Evolutionary conservation across 2,797 vertebrate genomes (phyloP).

Genomic region (Danio choprae): DNA sequence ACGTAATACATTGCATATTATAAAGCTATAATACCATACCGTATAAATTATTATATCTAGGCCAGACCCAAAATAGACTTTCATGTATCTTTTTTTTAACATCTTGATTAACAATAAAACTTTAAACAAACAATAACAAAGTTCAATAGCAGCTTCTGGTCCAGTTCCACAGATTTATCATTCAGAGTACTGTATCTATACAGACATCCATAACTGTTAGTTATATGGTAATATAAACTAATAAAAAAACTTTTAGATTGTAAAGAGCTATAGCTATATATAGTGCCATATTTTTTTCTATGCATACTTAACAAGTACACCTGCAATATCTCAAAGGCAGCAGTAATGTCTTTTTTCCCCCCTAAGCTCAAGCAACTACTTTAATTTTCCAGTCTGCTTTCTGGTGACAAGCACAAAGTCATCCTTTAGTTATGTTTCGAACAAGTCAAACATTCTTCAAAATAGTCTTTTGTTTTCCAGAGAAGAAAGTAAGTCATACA

Average conservation of each 20-base stretch:
- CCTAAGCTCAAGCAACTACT: neutral
- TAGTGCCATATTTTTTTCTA: neutral
- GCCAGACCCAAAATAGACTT: slow-evolving; percentile 25
- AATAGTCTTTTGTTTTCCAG: slow-evolving; percentile 2
- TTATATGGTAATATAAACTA: neutral
- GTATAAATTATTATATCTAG: neutral
- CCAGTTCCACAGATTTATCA: neutral
- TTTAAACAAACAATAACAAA: slow-evolving; percentile 7
- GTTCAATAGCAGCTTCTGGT: slow-evolving; percentile 29
- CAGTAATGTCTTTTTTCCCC: neutral
- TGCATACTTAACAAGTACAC: neutral
- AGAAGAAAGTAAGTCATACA: neutral
- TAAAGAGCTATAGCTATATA: slow-evolving; percentile 1
- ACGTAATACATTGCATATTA: neutral
- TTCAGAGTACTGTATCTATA: slow-evolving; percentile 16
- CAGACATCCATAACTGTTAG: neutral
- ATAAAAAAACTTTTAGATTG: slow-evolving; percentile 13
- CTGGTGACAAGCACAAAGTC: neutral
- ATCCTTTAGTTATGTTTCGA: neutral
- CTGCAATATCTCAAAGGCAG: slow-evolving; percentile 7
- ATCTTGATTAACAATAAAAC: slow-evolving; percentile 1
- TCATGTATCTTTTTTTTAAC: neutral
- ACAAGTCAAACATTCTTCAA: neutral
- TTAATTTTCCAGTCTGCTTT: neutral
- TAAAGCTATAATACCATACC: slow-evolving; percentile 13